Base-by-base conservation (phyloP, 2,113 vertebrate genomes). In the Xyliphius kryptos region DNA sequence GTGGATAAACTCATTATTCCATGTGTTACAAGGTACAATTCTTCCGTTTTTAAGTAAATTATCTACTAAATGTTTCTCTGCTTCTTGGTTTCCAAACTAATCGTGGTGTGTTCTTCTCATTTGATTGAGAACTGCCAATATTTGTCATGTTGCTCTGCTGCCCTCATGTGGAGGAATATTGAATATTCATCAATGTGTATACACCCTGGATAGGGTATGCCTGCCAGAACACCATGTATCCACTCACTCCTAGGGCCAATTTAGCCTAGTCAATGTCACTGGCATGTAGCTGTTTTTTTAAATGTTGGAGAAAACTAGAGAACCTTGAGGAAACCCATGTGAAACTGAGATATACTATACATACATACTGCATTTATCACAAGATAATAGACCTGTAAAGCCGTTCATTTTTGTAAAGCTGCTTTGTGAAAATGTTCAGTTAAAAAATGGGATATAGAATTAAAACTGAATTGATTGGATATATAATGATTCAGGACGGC, bases 141-240 rank as follows among this genome's bases (percentile, higher is more conserved):
- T 36, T 32, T 43, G 1, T 0, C 21, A 58, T 41, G 49, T 59
- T 5, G 10, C 74, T 69, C 67, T 80, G 13, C 72, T 77, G 79
- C 79, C 74, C n/a, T 6, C 77, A 43, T 70, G 74, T 83, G 83
- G 79, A 61, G 53, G 6, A 61, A 66, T 11, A 15, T 26, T 15
- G 22, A 53, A 32, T 26, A 53, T 53, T 13, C 19, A 50, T 21
- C 5, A 21, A 1, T 22, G 19, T 50, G 20, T 21, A 21, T 21
- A 50, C 48, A 50, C 19, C 19, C 10, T 50, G 9, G 19, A 21
- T 21, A 12, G 17, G 19, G n/a, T n/a, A 50, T 50, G 19, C 17
- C 48, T 20, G 48, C 20, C 12, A 51, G 20, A 4, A 51, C 49
- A 51, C 2, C 47, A 20, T 11, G 10, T 20, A 51, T 51, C 19